Conservation (phyloP, 2,797 vertebrate genomes). For the Denticeps clupeoides region DNA sequence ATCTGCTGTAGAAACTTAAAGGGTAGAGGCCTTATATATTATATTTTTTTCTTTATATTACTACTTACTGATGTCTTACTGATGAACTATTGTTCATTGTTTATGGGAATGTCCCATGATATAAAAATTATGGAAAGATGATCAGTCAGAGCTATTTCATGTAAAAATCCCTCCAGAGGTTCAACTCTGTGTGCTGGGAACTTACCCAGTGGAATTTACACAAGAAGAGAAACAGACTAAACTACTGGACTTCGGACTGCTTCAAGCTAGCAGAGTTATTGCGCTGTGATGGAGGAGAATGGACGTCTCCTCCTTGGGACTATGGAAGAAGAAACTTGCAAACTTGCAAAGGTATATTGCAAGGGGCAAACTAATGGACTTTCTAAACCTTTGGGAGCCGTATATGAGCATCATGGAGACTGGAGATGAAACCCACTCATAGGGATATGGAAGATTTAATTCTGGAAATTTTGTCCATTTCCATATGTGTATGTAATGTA, state of each 20-base stretch:
- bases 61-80: background rate
- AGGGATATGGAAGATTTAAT: too few species aligned
- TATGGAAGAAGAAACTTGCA: constrained; percentile 6
- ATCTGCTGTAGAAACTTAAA: background rate
- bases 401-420: too few species aligned
- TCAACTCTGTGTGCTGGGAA: constrained; percentile 13
- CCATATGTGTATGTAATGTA: too few species aligned
- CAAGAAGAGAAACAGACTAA: background rate
- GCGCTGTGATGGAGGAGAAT: constrained; percentile 11
- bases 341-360: constrained; percentile 10
- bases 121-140: constrained; percentile 10
- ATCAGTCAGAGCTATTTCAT: background rate
- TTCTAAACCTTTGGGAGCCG: background rate
- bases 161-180: background rate
- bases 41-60: constrained; percentile 2
- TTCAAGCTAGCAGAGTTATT: constrained; percentile 11
- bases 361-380: background rate
- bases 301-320: constrained; percentile 1
- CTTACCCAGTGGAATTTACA: constrained; percentile 8
- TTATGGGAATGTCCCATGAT: too few species aligned
- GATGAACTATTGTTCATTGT: background rate
- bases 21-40: background rate
- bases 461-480: too few species aligned
- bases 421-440: too few species aligned
- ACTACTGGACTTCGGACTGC: constrained; percentile 13